Conservation (phyloP, 2,888 invertebrate genomes). For the Drosophila testacea region DNA sequence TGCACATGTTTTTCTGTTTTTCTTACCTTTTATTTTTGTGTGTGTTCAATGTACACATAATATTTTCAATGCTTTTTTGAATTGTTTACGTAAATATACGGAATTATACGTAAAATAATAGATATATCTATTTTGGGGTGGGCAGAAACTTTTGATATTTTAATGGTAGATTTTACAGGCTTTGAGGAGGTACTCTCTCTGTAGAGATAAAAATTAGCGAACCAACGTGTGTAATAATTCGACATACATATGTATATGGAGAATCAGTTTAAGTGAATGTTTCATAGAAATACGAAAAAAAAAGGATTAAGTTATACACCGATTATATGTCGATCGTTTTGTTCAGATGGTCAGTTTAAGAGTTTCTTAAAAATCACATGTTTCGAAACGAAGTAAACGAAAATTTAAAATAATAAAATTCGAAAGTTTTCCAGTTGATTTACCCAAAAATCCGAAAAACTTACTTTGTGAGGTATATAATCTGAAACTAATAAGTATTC, state of each 20-base stretch:
- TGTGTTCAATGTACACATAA: slow-evolving; percentile 31
- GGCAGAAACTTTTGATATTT: slow-evolving; percentile 33
- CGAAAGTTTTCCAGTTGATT: too few species aligned
- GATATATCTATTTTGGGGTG: slow-evolving; percentile 11
- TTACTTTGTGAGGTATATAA: too few species aligned
- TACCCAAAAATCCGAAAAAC: too few species aligned
- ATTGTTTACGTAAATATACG: slow-evolving; percentile 72
- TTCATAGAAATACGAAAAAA: too few species aligned
- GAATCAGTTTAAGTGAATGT: too few species aligned
- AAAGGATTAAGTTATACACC: too few species aligned
- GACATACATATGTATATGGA: background rate
- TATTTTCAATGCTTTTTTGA: slow-evolving; percentile 58
- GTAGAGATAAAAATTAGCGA: background rate
- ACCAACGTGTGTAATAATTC: slow-evolving; percentile 2
- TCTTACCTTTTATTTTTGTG: background rate
- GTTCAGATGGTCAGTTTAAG: too few species aligned
- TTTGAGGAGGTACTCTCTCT: background rate
- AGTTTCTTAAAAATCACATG: too few species aligned
- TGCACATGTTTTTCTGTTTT: slow-evolving; percentile 43
- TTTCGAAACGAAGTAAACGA: too few species aligned
- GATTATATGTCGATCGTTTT: too few species aligned
- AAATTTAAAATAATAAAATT: too few species aligned
- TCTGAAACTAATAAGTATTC: too few species aligned
- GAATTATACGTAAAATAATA: slow-evolving; percentile 50
- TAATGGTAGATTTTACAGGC: slow-evolving; percentile 26